Conservation (phyloP, 2,113 vertebrate species). For the Macrotus californicus region DNA sequence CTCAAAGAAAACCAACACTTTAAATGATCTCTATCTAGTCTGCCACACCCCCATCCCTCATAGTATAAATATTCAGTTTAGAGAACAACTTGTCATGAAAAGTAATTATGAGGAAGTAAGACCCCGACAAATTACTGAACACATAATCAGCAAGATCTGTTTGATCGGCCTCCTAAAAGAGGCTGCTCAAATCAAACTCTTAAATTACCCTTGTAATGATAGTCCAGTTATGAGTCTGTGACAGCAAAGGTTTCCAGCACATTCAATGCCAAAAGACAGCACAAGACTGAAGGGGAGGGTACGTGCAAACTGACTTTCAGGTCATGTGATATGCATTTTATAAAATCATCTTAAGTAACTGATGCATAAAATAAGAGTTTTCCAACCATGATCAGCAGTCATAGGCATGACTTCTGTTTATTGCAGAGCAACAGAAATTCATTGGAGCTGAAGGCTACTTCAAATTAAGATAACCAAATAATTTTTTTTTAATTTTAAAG, state of each 20-base stretch:
- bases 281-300: not conserved
- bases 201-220: not conserved
- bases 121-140: constrained; percentile 28
- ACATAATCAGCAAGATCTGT: not conserved
- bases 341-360: constrained; percentile 1
- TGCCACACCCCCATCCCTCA: not conserved
- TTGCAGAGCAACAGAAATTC: not conserved
- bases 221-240: not conserved
- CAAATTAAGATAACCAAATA: not conserved
- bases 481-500: not conserved
- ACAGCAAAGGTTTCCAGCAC: not conserved
- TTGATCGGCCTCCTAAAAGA: not conserved
- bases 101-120: not conserved
- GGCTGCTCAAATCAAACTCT: not conserved
- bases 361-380: not conserved
- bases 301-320: not conserved
- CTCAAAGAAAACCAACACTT: constrained; percentile 72
- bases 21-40: constrained; percentile 12
- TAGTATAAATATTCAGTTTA: not conserved
- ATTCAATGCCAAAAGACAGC: not conserved
- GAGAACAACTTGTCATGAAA: constrained; percentile 7
- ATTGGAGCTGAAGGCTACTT: not conserved
- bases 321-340: not conserved
- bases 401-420: not conserved
- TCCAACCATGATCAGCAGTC: not conserved